Evolutionary conservation across 2,797 vertebrate genomes (phyloP).

Genomic region (Danio jaintianensis): DNA sequence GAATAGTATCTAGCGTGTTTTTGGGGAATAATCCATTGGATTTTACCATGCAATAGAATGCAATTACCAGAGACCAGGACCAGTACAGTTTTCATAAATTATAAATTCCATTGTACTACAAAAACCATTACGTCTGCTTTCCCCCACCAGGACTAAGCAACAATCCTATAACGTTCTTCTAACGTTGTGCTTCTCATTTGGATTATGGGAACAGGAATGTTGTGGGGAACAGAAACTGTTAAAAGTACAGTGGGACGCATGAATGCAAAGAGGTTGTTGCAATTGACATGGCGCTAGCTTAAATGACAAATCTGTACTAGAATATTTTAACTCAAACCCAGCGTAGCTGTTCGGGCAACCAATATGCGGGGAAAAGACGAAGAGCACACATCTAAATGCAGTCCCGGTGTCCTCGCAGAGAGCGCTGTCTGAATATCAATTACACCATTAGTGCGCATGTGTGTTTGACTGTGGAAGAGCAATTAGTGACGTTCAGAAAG

Average conservation of each 20-base stretch:
- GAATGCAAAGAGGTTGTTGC: constrained; percentile 18
- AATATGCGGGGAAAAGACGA: constrained; percentile 43
- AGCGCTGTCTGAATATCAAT: constrained; percentile 93
- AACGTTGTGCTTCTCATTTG: too few species aligned
- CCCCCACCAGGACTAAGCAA: not conserved
- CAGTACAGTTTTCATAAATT: too few species aligned
- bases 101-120: too few species aligned
- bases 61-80: too few species aligned
- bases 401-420: constrained; percentile 80
- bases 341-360: constrained; percentile 39
- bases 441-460: constrained; percentile 95
- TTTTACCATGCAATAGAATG: too few species aligned
- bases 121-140: too few species aligned
- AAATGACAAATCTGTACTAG: constrained; percentile 66
- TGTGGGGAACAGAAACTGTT: too few species aligned
- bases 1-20: too few species aligned
- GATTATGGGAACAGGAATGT: too few species aligned
- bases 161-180: too few species aligned
- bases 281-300: not conserved
- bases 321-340: constrained; percentile 77
- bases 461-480: constrained; percentile 92
- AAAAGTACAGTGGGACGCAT: not conserved
- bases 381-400: constrained; percentile 73
- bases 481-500: constrained; percentile 85
- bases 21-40: too few species aligned